Evolutionary conservation across 2,113 vertebrate genomes (phyloP).

Genomic region (Cololabis saira): DNA sequence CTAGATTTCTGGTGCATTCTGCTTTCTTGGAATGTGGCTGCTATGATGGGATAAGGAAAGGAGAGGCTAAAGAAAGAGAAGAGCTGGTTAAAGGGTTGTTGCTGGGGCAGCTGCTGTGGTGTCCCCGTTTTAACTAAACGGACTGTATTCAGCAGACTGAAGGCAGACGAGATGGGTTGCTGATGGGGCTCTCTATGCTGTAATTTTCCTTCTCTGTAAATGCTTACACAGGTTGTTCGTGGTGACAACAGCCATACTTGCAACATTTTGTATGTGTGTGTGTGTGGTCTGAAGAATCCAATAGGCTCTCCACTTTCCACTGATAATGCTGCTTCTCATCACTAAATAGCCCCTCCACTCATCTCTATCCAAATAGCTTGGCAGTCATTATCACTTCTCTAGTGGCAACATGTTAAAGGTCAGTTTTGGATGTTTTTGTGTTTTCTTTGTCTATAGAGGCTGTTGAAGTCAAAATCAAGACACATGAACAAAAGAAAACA

Average conservation of each 20-base stretch:
- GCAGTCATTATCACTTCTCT: background rate
- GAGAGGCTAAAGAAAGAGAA: conserved; percentile 47
- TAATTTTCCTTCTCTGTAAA: conserved; percentile 58
- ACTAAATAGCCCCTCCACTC: conserved; percentile 53
- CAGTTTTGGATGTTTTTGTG: too few relatives aligned
- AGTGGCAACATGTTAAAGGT: too few relatives aligned
- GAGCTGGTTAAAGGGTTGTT: conserved; percentile 64
- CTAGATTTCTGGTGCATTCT: conserved; percentile 18
- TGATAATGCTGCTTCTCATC: conserved; percentile 58
- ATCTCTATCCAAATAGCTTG: conserved; percentile 35
- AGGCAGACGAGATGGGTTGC: conserved; percentile 65
- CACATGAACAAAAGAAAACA: too few relatives aligned
- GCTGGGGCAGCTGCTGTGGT: conserved; percentile 40
- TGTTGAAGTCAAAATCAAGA: too few relatives aligned
- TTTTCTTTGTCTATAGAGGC: too few relatives aligned
- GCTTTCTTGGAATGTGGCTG: conserved; percentile 22
- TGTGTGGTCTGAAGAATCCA: conserved; percentile 54
- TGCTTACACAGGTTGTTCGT: conserved; percentile 35
- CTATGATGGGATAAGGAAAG: conserved; percentile 31
- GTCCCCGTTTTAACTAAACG: conserved; percentile 34
- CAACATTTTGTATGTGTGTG: conserved; percentile 17
- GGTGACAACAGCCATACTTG: conserved; percentile 15
- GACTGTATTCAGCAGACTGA: conserved; percentile 70
- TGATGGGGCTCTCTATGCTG: conserved; percentile 75
- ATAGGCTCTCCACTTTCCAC: conserved; percentile 50